Base-by-base conservation (phyloP, 1,140 invertebrate species). In the Drusus annulatus region DNA sequence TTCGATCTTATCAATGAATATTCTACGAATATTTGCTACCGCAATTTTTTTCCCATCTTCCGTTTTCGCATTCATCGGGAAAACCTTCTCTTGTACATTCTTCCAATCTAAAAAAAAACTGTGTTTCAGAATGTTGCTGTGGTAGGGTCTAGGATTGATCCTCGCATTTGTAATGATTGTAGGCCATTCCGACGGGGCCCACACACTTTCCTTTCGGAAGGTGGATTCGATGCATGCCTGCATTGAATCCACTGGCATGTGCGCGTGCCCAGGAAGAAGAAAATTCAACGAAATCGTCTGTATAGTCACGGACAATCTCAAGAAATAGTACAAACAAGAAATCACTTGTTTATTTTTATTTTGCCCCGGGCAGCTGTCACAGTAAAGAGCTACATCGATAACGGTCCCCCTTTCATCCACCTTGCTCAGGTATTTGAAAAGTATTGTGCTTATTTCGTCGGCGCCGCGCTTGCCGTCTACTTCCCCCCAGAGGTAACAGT, bases 131-230 rank as follows among this genome's bases (percentile, higher is more conserved):
- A 36, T 6, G 8, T 36, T 36, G 8, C 5, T 8, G 5, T 36
- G 0, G 5, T 36, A 36, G 5, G 31, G 31, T 36, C 31, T 8
- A 36, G 31, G 31, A 36, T 36, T 36, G 5, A 8, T 7, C 31
- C 31, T 36, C 5, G 31, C 31, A 36, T 36, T 36, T 54, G 17
- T 54, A 6, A 19, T 19, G 3, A 63, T 19, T 19, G 84, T 85
- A 76, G 78, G 76, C 84, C 84, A 85, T 80, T 84, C 81, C 79
- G 84, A 84, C 52, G 84, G 84, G 52, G 83, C 84, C 62, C 80
- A 84, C n/a, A 85, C 78, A n/a, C 65, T 84, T 31, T 83, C 84
- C 21, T 69, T 83, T 81, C n/a, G 0, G 4, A 4, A n/a, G 19
- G 13, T 50, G 8, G 16, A 16, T 62, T 85, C 85, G 58, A 85